phyloP scores from a whole-genome alignment of 2,797 vertebrate species.

The Myoxocephalus aenaeus region DNA sequence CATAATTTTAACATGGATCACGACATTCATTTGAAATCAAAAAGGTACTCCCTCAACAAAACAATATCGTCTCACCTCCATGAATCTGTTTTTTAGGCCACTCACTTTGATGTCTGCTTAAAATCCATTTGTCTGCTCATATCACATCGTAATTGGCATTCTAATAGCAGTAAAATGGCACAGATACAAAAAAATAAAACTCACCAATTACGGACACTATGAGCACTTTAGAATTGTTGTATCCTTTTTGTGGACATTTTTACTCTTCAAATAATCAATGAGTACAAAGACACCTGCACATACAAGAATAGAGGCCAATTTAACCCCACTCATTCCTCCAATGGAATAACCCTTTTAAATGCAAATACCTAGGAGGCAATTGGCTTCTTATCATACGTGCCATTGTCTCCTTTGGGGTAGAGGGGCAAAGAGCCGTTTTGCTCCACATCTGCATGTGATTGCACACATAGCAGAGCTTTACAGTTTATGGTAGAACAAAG shows the following conservation, averaged over 20 bases:
- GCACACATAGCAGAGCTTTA: constrained; percentile 38
- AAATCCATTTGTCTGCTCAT: constrained; percentile 63
- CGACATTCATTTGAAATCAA: constrained; percentile 49
- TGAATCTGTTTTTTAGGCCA: constrained; percentile 44
- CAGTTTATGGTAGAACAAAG: constrained; percentile 54
- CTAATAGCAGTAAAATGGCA: constrained; percentile 66
- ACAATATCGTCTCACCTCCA: constrained; percentile 35
- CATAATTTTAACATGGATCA: constrained; percentile 37
- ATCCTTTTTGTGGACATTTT: constrained; percentile 51
- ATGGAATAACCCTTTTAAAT: constrained; percentile 78
- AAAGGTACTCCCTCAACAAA: constrained; percentile 31
- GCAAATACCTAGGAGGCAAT: constrained; percentile 74
- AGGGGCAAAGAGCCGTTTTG: constrained; percentile 47
- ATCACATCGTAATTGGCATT: constrained; percentile 66
- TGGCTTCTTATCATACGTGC: constrained; percentile 67
- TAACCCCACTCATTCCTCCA: constrained; percentile 49
- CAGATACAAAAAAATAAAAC: constrained; percentile 38
- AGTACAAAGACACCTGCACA: constrained; percentile 58
- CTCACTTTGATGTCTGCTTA: constrained; percentile 47
- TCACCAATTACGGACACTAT: constrained; percentile 48
- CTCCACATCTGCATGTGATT: constrained; percentile 71
- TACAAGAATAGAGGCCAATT: constrained; percentile 60
- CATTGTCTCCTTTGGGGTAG: constrained; percentile 64
- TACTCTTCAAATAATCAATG: constrained; percentile 60
- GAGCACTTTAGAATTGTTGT: constrained; percentile 51